Base-by-base conservation (phyloP, 2,888 invertebrate genomes). In the Meta bourneti region DNA sequence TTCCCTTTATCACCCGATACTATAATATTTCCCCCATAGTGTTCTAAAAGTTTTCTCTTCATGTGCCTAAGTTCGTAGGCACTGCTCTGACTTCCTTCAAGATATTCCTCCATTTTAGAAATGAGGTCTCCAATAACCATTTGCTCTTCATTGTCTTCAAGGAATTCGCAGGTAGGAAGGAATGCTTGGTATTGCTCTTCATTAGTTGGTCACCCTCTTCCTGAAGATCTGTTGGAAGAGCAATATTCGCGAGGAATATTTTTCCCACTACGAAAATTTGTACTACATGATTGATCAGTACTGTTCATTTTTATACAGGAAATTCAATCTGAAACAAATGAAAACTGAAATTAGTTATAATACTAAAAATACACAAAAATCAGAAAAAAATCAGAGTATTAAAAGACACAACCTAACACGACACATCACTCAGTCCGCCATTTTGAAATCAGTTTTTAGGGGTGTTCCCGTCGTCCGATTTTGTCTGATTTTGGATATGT, bases 1-100 rank as follows among this genome's bases (percentile, higher is more conserved):
- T 85, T 85, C n/a, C 75, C 74, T 34, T 85, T 77, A 74, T 74
- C 77, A 75, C 52, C 5, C 20, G 48, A 77, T 51, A 82, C 34
- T 48, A 82, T 71, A 70, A 82, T 82, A 72, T 82, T 82, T 71
- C 34, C 71, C 11, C 71, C 82, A 82, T 71, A 82, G 49, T 82
- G 49, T 82, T 82, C 70, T 49, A 71, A 71, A 71, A 82, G 51
- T n/a, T 71, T 82, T 82, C n/a, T 70, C 19, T 71, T 82, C 72
- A 82, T 82, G 71, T 82, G 51, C 34, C 11, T 71, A 71, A 6
- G 48, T 6, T 49, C 51, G 34, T 71, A 71, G 9, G 71, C 71
- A 71, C 71, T 71, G 70, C 34, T 72, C 48, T 72, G 71, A 71
- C 71, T 82, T 82, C 71, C 82, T 71, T 82, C 82, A n/a, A 82